These are phyloP conservation scores for Montipora capricornis DNA, from an alignment of 64 coral and sea anemone species.

Conservation along the genomic window DNA sequence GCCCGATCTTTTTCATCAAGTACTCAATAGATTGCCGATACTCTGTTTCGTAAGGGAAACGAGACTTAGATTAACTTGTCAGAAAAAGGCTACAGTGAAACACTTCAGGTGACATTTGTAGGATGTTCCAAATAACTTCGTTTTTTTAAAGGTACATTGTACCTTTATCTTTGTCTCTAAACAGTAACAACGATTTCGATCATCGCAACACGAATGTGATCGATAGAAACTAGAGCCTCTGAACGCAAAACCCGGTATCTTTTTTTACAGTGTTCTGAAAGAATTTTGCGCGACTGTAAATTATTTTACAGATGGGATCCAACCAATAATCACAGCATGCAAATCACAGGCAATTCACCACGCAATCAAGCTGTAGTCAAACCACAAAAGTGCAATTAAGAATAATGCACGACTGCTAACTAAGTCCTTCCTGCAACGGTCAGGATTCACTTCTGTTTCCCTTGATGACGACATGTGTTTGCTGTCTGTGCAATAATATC, in stretches of 20 bases:
- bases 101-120: slow-evolving; percentile 6
- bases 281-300: background rate
- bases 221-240: background rate
- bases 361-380: background rate
- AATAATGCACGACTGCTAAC: background rate
- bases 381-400: background rate
- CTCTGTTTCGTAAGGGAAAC: background rate
- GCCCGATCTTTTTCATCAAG: background rate
- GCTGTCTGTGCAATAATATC: background rate
- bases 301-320: slow-evolving; percentile 10
- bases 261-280: background rate
- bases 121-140: slow-evolving; percentile 17
- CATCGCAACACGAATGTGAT: background rate
- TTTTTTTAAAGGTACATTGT: background rate
- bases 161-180: background rate
- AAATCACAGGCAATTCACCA: slow-evolving; percentile 1
- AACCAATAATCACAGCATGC: background rate
- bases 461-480: background rate
- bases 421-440: background rate
- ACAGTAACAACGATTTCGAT: background rate
- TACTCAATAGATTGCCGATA: slow-evolving; percentile 6
- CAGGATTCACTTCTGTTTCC: background rate
- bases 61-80: background rate
- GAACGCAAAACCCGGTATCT: background rate
- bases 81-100: background rate